Evolutionary conservation across 2,888 invertebrate genomes (phyloP), one percentile per base, ranked within the genome.

Genomic region (Athalia cordata): DNA sequence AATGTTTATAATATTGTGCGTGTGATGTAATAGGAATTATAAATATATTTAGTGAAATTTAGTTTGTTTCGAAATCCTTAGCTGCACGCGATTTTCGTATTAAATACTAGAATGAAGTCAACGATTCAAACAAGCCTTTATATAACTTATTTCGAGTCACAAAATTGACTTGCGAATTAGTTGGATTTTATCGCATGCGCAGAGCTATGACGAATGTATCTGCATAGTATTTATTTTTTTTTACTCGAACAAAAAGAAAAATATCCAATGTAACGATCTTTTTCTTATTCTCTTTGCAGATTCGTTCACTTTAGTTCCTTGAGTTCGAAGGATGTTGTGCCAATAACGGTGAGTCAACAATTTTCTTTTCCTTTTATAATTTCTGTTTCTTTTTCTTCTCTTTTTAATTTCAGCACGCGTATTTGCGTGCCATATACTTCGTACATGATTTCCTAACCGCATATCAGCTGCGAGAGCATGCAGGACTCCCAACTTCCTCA

Each of bases 51-150:
- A 55, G 7, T 55, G 4, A 15, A 67, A 67, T 67, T 67, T 50
- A 49, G 67, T 13, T 49, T 47, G 15, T 13, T 11, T 70, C 29
- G 29, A 13, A 43, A 47, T 29, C 2, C 29, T 29, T 29, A 29
- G 29, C 8, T 29, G 45, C 70, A 70, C 70, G 70, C 70, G 70
- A 70, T 70, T 70, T 11, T 43, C 43, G 57, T 29, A 70, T 70
- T 57, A 70, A 9, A 15, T 55, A 62, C 43, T 11, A 43, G n/a
- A 70, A 45, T 45, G 9, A 29, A 29, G 29, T 29, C 29, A 29
- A 29, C 29, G 29, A 29, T 29, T 29, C 29, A 2, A 29, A 29
- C 29, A 29, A 2, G 29, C 29, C 29, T 29, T 29, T 29, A 29
- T 29, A 29, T 29, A 29, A 29, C 29, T 29, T 29, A 29, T 29